Conservation (phyloP, 2,113 vertebrate species). For the Reinhardtius hippoglossoides region DNA sequence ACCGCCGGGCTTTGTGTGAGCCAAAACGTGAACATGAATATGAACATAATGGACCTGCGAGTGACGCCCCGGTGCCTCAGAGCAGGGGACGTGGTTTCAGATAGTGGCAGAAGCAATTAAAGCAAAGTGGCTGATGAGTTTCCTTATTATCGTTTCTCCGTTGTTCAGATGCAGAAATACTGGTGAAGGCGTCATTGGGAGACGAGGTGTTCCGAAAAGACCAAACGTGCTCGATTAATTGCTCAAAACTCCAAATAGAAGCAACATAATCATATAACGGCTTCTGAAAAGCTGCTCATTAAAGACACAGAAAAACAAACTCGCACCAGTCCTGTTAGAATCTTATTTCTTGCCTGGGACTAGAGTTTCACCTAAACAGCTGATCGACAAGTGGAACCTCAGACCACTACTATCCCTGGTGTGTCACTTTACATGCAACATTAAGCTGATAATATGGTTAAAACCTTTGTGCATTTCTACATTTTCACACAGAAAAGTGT, state of each 20-base stretch:
- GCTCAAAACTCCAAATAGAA: background rate
- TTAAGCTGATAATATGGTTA: background rate
- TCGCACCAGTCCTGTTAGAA: background rate
- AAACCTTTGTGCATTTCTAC: no score
- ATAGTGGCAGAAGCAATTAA: conserved; percentile 22
- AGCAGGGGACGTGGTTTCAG: conserved; percentile 29
- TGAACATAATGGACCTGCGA: conserved; percentile 43
- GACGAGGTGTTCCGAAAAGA: conserved; percentile 2
- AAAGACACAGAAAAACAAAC: background rate
- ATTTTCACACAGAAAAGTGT: background rate
- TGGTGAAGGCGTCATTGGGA: background rate
- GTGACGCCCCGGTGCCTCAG: conserved; percentile 38
- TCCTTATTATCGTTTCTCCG: background rate
- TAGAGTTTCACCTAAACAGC: background rate
- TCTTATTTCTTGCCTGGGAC: background rate
- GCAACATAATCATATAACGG: conserved; percentile 16
- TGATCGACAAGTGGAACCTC: no score
- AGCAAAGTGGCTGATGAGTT: conserved; percentile 11
- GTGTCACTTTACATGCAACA: background rate
- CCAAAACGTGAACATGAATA: conserved; percentile 42
- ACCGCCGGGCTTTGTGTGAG: conserved; percentile 47
- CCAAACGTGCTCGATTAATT: background rate
- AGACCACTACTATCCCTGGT: background rate
- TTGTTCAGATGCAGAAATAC: conserved; percentile 20
- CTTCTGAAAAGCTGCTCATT: background rate